Conservation (phyloP, 2,888 invertebrate genomes). For the Tenthredo distinguenda region DNA sequence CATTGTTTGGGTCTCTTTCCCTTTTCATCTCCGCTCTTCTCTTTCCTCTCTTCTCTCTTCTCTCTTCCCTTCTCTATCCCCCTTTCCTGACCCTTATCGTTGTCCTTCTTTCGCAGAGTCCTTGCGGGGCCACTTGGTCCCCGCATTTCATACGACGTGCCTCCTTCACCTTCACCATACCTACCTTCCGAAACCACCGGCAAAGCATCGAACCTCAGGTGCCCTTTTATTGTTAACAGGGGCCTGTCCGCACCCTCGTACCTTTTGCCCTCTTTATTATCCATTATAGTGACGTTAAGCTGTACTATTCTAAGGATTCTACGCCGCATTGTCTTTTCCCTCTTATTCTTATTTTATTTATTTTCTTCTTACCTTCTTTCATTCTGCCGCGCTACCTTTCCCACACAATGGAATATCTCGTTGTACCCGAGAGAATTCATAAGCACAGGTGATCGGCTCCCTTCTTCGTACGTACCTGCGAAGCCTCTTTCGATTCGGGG, state of each 20-base stretch:
- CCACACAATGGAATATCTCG: conserved; percentile 37
- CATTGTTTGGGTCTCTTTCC: conserved; percentile 41
- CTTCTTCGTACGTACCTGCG: not conserved
- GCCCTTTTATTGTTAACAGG: conserved; percentile 48
- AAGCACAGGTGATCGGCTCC: conserved; percentile 62
- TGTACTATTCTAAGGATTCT: conserved; percentile 38
- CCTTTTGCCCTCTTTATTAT: conserved; percentile 73
- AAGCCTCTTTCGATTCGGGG: not conserved
- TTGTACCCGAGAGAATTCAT: not conserved
- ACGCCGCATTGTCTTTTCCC: conserved; percentile 42
- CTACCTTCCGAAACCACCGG: conserved; percentile 19
- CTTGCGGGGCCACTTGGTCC: not conserved
- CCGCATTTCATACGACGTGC: conserved; percentile 24
- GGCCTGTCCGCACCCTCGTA: conserved; percentile 59
- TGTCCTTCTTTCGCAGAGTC: conserved; percentile 1
- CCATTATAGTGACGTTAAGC: conserved; percentile 51
- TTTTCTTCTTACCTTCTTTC: conserved; percentile 19
- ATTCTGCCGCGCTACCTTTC: conserved; percentile 18
- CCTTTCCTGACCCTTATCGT: conserved; percentile 12
- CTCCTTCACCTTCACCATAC: conserved; percentile 31
- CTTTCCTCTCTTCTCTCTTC: conserved; percentile 56
- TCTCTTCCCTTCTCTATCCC: not conserved
- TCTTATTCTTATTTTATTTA: conserved; percentile 32
- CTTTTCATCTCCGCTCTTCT: conserved; percentile 20
- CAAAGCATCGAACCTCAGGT: conserved; percentile 43